Base-by-base conservation (phyloP, 2,888 invertebrate genomes). In the Orthonychiurus folsomi region DNA sequence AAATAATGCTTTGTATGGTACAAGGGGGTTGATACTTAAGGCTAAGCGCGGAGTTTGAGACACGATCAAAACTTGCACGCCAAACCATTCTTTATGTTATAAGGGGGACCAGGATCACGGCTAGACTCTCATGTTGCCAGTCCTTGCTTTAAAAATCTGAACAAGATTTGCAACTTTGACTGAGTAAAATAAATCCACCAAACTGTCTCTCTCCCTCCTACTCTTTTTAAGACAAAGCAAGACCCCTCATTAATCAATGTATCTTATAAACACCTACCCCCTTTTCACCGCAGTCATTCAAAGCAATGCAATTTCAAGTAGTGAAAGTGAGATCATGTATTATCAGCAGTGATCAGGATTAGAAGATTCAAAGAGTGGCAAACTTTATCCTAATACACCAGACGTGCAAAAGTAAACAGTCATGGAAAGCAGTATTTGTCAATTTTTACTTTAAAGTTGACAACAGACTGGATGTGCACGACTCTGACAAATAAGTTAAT, bases 111-210 rank as follows among this genome's bases (percentile, higher is more conserved):
- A n/a, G n/a, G n/a, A n/a, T n/a, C n/a, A n/a, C n/a, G n/a, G n/a
- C n/a, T n/a, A n/a, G n/a, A n/a, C n/a, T n/a, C n/a, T n/a, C n/a
- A n/a, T n/a, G n/a, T n/a, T n/a, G n/a, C n/a, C n/a, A n/a, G n/a
- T n/a, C n/a, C n/a, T n/a, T n/a, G n/a, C n/a, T n/a, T n/a, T n/a
- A 27, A 20, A 50, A 26, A 26, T 56, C 52, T 60, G 62, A 65
- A 65, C 65, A 52, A 62, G 65, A 65, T 65, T 65, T 59, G 65
- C 65, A 65, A 65, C 62, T 60, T 62, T 56, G 62, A 15, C 9
- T 15, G 5, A 9, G 37, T 37, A 15, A 37, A 37, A 37, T 37
- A 37, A 37, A 37, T 15, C 37, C 37, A 37, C 15, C 15, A 37
- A 37, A 5, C 15, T 9, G 5, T 37, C 15, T 37, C 15, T 37